Percentiles rank a stretch among this genome's conserved stretches.
phyloP scores from a whole-genome alignment of 2,888 invertebrate genomes.

The Subacronicta megacephala region DNA sequence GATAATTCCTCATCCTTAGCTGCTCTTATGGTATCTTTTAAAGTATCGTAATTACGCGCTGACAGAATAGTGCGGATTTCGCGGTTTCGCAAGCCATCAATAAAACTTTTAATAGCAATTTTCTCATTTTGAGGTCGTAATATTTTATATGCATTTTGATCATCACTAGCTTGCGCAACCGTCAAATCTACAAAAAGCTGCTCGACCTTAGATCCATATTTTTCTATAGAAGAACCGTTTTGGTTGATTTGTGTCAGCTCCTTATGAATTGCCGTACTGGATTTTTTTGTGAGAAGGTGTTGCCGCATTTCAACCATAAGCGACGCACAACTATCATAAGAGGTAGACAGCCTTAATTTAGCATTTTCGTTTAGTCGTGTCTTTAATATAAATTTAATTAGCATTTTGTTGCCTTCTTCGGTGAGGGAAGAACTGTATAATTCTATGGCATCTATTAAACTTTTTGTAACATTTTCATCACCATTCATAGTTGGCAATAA shows the following conservation, averaged over 20 bases:
- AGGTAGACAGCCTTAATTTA: too few relatives aligned
- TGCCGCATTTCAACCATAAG: too few relatives aligned
- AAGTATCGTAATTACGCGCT: neutral
- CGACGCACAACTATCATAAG: too few relatives aligned
- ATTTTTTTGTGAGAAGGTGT: too few relatives aligned
- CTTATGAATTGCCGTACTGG: too few relatives aligned
- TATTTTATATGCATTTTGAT: neutral
- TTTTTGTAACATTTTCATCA: constrained; percentile 2
- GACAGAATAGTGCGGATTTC: neutral
- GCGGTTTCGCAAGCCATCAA: neutral
- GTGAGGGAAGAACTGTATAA: neutral
- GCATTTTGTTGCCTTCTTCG: too few relatives aligned
- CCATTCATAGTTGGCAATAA: neutral
- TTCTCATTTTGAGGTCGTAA: neutral
- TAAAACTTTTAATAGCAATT: neutral
- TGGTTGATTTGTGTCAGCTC: too few relatives aligned
- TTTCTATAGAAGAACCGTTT: too few relatives aligned
- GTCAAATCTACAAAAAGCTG: too few relatives aligned
- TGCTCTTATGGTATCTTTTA: neutral
- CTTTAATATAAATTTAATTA: too few relatives aligned
- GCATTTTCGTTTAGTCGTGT: too few relatives aligned
- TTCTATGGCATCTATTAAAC: neutral
- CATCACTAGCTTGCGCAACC: neutral
- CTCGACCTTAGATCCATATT: too few relatives aligned
- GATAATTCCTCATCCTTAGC: neutral